Conservation (phyloP, 2,113 vertebrate genomes). For the Coryphaenoides rupestris region DNA sequence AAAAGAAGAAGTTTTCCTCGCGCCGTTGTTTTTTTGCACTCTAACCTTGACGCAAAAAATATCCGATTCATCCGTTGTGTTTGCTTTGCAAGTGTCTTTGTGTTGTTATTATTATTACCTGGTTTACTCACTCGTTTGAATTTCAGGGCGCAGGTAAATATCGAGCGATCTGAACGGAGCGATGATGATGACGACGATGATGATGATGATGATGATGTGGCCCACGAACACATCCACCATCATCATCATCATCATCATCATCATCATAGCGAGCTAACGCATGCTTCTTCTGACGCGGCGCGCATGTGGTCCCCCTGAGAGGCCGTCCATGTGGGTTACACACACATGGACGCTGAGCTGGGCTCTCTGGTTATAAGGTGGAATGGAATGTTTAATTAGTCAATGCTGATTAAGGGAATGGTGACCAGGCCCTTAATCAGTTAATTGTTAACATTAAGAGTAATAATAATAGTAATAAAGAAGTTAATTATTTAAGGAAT, state of each 20-base stretch:
- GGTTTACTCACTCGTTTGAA: slow-evolving; percentile 35
- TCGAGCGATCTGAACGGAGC: slow-evolving; percentile 20
- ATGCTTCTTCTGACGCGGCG: slow-evolving; percentile 13
- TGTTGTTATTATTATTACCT: slow-evolving; percentile 40
- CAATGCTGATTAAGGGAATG: background rate
- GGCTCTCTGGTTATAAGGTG: no score
- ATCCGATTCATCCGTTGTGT: no score
- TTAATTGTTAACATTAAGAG: no score
- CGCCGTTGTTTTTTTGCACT: no score
- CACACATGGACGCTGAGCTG: background rate
- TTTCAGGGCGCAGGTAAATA: slow-evolving; percentile 66
- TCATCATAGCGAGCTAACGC: slow-evolving; percentile 39
- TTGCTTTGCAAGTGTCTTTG: no score
- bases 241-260: no score
- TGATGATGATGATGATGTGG: no score
- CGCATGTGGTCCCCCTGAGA: slow-evolving; percentile 52
- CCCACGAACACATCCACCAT: slow-evolving; percentile 40
- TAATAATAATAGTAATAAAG: background rate
- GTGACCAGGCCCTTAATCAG: background rate
- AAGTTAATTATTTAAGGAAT: background rate
- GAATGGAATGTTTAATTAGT: no score
- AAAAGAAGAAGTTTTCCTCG: no score
- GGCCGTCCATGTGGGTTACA: slow-evolving; percentile 56
- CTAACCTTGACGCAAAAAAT: no score
- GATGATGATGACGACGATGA: no score